Evolutionary conservation across 2,888 invertebrate genomes (phyloP), one percentile per base, ranked within the genome.

Genomic region (Chymomyza fuscimana): DNA sequence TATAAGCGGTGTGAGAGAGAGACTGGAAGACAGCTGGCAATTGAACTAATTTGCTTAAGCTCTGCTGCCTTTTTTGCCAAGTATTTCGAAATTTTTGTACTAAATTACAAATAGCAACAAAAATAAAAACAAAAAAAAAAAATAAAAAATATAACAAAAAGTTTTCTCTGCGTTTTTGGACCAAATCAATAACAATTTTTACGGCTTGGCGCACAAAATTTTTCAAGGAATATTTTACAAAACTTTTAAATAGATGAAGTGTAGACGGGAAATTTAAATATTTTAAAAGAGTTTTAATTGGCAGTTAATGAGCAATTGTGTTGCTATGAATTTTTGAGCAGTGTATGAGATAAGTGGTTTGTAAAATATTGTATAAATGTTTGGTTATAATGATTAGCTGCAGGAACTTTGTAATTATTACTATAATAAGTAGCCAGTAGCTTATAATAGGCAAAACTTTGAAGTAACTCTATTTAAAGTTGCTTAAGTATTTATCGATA

Each of bases 41-140:
- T 84, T 84, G 88, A 84, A 86, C 83, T 86, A 84, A 84, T 84
- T 84, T 84, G 88, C 86, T 86, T 84, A 88, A 88, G 79, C 87
- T 69, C 79, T 75, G 71, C 74, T 69, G 67, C 32, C 51, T 32
- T 60, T 40, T 22, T 10, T 63, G 64, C 70, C 70, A 67, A 76
- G 81, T 84, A 88, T 84, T 88, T 86, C 83, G 76, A 88, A 46
- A 81, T 76, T 83, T 32, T 16, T 78, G 66, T 70, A 72, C 70
- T 73, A 86, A 81, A 84, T 84, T 88, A 84, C 83, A 88, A 84
- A 77, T 81, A 84, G 79, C 83, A 19, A 46, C 10, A 46, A 46
- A 46, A 46, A 46, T 10, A 25, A 58, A 58, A 22, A 52, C 2
- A 29, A 32, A 25, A 54, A 32, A 32, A 5, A 32, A 32, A 32